phyloP scores from a whole-genome alignment of 2,113 vertebrate species.

The Alaudala cheleensis region DNA sequence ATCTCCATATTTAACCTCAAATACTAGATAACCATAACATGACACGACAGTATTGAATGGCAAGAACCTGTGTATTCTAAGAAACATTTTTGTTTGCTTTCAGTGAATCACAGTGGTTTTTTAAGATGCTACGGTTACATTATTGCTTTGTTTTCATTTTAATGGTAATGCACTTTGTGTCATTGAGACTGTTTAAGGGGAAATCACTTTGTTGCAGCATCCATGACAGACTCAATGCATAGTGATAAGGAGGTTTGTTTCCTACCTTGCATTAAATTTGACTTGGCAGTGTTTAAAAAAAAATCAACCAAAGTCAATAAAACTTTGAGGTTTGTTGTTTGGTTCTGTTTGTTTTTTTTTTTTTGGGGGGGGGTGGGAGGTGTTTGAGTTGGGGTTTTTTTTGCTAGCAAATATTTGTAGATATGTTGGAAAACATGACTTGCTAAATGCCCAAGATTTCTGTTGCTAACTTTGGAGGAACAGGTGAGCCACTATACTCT shows the following conservation, averaged over 20 bases:
- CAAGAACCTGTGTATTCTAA: not conserved
- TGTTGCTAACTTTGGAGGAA: not conserved
- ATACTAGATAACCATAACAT: no score
- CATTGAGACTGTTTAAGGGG: not conserved
- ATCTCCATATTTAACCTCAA: not conserved
- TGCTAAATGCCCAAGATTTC: not conserved
- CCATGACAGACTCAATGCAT: not conserved
- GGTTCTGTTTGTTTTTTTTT: not conserved
- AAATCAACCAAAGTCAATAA: rapidly evolving
- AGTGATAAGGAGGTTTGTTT: not conserved
- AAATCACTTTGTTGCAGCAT: not conserved
- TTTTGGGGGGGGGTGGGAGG: not conserved
- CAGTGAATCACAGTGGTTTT: not conserved
- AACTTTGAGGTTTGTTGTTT: not conserved
- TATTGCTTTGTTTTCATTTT: not conserved
- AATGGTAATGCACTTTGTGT: not conserved
- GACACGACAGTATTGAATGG: not conserved
- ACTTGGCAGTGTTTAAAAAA: not conserved
- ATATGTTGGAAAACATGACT: not conserved
- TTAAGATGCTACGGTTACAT: not conserved
- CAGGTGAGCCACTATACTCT: not conserved
- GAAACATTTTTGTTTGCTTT: not conserved
- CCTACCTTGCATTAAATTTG: not conserved
- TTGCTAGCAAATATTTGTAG: not conserved
- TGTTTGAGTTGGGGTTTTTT: not conserved